Evolutionary conservation across 2,888 invertebrate genomes (phyloP).

Genomic region (Keiferia lycopersicella): DNA sequence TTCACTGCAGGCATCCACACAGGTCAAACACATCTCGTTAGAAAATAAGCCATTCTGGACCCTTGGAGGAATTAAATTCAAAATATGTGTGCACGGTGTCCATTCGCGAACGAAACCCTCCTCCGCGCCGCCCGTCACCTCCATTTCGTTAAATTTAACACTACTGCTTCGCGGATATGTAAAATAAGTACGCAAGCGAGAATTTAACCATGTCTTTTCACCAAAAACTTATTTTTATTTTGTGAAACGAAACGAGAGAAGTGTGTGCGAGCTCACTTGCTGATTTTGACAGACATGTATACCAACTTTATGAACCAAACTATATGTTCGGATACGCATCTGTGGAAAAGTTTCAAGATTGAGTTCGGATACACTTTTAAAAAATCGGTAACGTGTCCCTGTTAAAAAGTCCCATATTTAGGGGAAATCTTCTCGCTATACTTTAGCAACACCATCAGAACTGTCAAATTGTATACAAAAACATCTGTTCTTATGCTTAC

Average conservation of each 20-base stretch:
- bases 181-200: neutral
- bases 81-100: conserved; percentile 88
- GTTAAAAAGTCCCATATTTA: too few species aligned
- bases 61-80: conserved; percentile 88
- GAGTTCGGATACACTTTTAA: too few species aligned
- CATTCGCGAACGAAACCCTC: conserved; percentile 86
- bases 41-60: conserved; percentile 88
- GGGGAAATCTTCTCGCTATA: neutral
- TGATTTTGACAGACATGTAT: conserved; percentile 9
- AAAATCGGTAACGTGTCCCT: too few species aligned
- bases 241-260: conserved; percentile 19
- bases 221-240: conserved; percentile 18
- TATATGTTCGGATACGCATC: neutral
- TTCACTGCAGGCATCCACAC: conserved; percentile 90
- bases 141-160: conserved; percentile 51
- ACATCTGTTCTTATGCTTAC: conserved; percentile 5
- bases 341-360: too few species aligned
- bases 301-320: conserved; percentile 19
- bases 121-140: conserved; percentile 69
- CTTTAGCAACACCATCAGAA: neutral
- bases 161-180: conserved; percentile 26
- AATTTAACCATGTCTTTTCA: conserved; percentile 9
- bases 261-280: neutral
- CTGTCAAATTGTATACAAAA: conserved; percentile 3
- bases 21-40: conserved; percentile 88